Evolutionary conservation across 2,797 vertebrate species (phyloP), one percentile per base, ranked within the genome.

Genomic region (Garrulus glandarius): DNA sequence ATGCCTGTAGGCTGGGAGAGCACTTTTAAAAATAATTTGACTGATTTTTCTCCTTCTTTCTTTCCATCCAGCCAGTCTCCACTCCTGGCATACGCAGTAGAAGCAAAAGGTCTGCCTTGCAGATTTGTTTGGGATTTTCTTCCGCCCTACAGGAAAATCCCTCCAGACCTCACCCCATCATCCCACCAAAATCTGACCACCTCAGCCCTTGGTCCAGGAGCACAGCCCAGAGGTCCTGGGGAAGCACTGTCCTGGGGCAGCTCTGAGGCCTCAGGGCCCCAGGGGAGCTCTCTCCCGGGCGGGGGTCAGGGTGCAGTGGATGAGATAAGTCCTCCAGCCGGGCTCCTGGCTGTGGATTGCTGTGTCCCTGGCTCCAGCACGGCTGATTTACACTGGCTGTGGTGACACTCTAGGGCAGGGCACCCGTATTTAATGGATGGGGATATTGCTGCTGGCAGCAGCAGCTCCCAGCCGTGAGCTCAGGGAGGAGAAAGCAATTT

Each of bases 1-100:
- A 87, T 92, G 83, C 76, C 82, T 79, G 64, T n/a, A 74, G 67
- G 84, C 82, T 80, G 70, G 82, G 72, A 85, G 57, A 95, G 44
- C 24, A 44, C 84, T 83, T 90, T 56, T 46, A 23, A 87, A 93
- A 92, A 82, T 49, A 52, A 78, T 70, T 79, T 55, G 36, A 61
- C 49, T 88, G 75, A 84, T 92, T 47, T 91, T 43, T 82, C 37
- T 84, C 43, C 47, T 91, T 5, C 55, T 72, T 74, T 53, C 67
- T 87, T 63, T 30, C 47, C 44, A 23, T 61, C 27, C 56, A 27
- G 56, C 34, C 24, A 6, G 41, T 67, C 83, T 86, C 44, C 27
- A 26, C 59, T 93, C 47, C 46, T 2, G 2, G 44, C 61, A 68
- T 0, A 5, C 2, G 8, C 36, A 56, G 49, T 1, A 5, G 59